Percentiles rank a stretch among this genome's conserved stretches.
Conservation (phyloP, 2,888 invertebrate species). For the Amphimallon solstitiale region DNA sequence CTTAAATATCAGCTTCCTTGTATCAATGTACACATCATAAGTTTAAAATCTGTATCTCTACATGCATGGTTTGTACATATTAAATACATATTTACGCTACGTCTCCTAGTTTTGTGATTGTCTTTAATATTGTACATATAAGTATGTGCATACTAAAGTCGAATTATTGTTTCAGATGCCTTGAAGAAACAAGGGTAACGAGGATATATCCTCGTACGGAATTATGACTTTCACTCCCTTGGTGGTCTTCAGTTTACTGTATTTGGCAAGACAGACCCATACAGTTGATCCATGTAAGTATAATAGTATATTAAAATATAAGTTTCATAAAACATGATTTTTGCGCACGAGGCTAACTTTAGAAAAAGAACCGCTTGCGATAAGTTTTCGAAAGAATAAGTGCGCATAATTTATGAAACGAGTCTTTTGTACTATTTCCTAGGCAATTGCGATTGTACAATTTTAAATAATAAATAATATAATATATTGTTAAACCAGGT, state of each 20-base stretch:
- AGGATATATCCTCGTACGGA: slow-evolving; percentile 52
- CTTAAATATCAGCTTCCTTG: slow-evolving; percentile 2
- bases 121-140: neutral
- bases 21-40: neutral
- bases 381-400: too few relatives aligned
- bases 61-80: too few relatives aligned
- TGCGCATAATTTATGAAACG: too few relatives aligned
- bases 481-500: too few relatives aligned
- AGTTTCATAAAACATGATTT: neutral
- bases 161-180: slow-evolving; percentile 54
- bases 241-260: slow-evolving; percentile 48
- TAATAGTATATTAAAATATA: neutral
- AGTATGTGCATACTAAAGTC: too few relatives aligned
- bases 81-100: too few relatives aligned
- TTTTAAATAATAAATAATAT: too few relatives aligned
- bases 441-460: too few relatives aligned
- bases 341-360: neutral
- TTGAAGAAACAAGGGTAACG: slow-evolving; percentile 49
- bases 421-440: too few relatives aligned
- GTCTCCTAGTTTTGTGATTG: neutral
- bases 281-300: slow-evolving; percentile 60
- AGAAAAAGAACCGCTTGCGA: neutral
- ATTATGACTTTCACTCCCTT: slow-evolving; percentile 52
- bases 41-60: too few relatives aligned
- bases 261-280: slow-evolving; percentile 47